Evolutionary conservation across 2,797 vertebrate species (phyloP), one percentile per base, ranked within the genome.

Genomic region (Streptopelia turtur): DNA sequence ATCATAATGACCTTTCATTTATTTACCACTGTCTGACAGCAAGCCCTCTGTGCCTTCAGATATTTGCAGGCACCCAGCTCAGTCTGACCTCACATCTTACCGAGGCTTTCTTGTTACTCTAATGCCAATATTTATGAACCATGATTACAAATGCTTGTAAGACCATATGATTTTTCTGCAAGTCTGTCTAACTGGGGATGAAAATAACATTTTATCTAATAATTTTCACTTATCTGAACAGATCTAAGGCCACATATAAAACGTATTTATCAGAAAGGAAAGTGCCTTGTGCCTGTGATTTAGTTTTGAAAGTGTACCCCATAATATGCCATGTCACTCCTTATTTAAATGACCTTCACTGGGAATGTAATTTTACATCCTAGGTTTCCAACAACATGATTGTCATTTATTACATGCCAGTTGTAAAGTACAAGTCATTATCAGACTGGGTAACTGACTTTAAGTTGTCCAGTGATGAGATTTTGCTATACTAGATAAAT

Each of bases 1-100:
- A 75, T 61, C 13, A 23, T 83, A 91, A 91, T 84, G 91, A 94
- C 89, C 85, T 94, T 94, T 81, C 57, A 66, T 81, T 89, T 96
- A 93, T 93, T 94, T 91, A 81, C 74, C 37, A 50, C 49, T 81
- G 57, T 83, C 89, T 92, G 85, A 78, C 84, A 82, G 61, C 63
- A 94, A 91, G 13, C 28, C 65, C 27, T 81, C 79, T 94, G 52
- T 89, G 43, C 43, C 45, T 90, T 96, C 80, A 72, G 43, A 59
- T 76, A 41, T 93, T 94, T 96, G 83, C 75, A 66, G 50, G 77
- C 25, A 79, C 55, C 60, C 59, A 31, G 45, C 43, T 65, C 76
- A 90, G 69, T 75, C 83, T 93, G 83, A 90, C 82, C 95, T 82
- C 77, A 66, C 25, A 63, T 83, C 55, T 92, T 86, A 74, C 74